A percentile compares a stretch with the other conserved stretches of the same genome.
These are phyloP conservation scores for Phrynocephalus guinanensis DNA, from an alignment of 2,797 vertebrate species.

Conservation along the genomic window DNA sequence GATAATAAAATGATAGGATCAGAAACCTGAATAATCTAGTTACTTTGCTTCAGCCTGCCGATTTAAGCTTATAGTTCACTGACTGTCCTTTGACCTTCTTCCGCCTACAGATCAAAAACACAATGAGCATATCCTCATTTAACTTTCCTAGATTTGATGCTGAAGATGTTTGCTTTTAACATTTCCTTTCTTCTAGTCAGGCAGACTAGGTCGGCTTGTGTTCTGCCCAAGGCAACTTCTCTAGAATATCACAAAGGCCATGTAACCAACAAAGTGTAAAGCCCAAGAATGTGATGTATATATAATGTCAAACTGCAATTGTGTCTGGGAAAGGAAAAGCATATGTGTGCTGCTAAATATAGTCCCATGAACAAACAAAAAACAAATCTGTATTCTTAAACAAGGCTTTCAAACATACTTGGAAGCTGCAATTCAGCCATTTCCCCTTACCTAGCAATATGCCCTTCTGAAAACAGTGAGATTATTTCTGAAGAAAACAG, in stretches of 20 bases:
- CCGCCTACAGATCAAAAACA: neutral
- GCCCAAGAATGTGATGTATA: constrained; percentile 9
- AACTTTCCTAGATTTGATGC: neutral
- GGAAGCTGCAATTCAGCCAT: constrained; percentile 14
- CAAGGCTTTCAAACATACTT: constrained; percentile 77
- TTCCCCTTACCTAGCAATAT: too few relatives aligned
- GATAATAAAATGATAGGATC: neutral
- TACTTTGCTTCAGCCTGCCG: neutral
- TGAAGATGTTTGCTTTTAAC: neutral
- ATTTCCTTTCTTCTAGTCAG: neutral
- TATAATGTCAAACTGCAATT: constrained; percentile 61
- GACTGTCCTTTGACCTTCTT: neutral
- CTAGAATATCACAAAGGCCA: accelerated
- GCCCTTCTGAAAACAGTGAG: neutral
- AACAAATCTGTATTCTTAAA: constrained; percentile 38
- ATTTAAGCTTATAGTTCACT: neutral
- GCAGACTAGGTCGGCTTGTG: neutral
- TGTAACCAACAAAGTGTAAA: constrained; percentile 49
- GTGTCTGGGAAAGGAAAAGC: constrained; percentile 64
- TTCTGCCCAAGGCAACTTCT: neutral
- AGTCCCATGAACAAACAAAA: constrained; percentile 62
- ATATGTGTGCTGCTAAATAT: constrained; percentile 75
- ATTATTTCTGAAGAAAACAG: neutral
- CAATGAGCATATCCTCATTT: neutral
- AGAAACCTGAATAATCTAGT: neutral